Evolutionary conservation across 2,797 vertebrate species (phyloP).

Genomic region (Rachycentron canadum): DNA sequence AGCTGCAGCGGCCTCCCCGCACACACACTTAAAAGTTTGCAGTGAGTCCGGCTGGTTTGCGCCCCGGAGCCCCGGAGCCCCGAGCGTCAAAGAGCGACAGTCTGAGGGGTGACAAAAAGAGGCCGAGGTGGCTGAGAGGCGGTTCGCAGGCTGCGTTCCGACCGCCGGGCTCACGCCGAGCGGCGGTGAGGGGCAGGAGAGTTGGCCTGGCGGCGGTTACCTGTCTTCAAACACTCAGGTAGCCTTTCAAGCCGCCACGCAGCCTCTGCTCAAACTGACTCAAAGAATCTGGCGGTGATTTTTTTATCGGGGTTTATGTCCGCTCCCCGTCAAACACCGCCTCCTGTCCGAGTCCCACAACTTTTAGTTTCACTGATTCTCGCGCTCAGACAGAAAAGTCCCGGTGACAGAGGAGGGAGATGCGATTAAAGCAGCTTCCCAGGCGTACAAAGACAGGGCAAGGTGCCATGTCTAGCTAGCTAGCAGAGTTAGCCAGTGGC

Average conservation of each 20-base stretch:
- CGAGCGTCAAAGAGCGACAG: neutral
- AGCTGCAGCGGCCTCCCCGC: neutral
- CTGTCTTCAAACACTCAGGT: slow-evolving; percentile 44
- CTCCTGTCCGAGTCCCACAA: rapidly evolving
- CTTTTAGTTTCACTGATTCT: too few relatives aligned
- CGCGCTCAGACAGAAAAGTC: neutral
- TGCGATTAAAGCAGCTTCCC: neutral
- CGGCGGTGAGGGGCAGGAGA: neutral
- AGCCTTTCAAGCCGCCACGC: slow-evolving; percentile 65
- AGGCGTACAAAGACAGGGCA: slow-evolving; percentile 78
- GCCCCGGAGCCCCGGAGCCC: too few relatives aligned
- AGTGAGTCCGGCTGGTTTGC: neutral
- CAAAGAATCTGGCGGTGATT: slow-evolving; percentile 62
- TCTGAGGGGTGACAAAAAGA: neutral
- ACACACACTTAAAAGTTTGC: slow-evolving; percentile 20
- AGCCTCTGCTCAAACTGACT: slow-evolving; percentile 44
- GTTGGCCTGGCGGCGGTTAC: neutral
- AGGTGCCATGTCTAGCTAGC: slow-evolving; percentile 74
- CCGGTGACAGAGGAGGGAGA: slow-evolving; percentile 1
- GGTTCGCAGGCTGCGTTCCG: neutral
- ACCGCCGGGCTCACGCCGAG: neutral
- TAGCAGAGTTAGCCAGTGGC: slow-evolving; percentile 80
- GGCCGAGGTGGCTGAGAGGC: neutral
- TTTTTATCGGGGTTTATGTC: slow-evolving; percentile 5
- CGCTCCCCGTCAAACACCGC: neutral